A percentile compares a stretch with the other conserved stretches of the same genome.
Conservation (phyloP, 2,888 invertebrate genomes). For the Stenichneumon culpator region DNA sequence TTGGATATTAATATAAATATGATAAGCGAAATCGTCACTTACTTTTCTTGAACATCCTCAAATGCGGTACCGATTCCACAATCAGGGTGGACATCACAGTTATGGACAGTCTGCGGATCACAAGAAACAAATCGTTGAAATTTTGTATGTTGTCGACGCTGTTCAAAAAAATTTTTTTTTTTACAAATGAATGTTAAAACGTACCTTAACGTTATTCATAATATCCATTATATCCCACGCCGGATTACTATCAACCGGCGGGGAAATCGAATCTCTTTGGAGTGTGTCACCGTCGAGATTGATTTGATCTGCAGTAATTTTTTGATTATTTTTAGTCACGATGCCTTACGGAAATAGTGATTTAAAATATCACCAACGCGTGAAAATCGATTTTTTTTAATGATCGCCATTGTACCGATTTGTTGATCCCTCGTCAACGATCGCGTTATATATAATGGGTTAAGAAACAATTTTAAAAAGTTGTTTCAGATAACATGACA, state of each 20-base stretch:
- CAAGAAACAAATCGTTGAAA: conserved; percentile 9
- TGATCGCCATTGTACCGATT: too few relatives aligned
- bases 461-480: too few relatives aligned
- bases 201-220: conserved; percentile 89
- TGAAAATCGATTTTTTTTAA: too few relatives aligned
- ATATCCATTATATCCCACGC: conserved; percentile 92
- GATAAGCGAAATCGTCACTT: conserved; percentile 73
- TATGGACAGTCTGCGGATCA: conserved; percentile 84
- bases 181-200: conserved; percentile 4
- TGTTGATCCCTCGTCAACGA: too few relatives aligned
- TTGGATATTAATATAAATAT: neutral
- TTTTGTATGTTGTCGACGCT: neutral
- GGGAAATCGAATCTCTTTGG: conserved; percentile 80
- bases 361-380: too few relatives aligned
- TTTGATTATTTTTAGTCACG: neutral
- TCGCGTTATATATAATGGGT: too few relatives aligned
- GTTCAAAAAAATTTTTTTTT: too few relatives aligned
- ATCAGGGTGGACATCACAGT: conserved; percentile 87
- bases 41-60: conserved; percentile 85
- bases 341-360: neutral
- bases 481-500: too few relatives aligned
- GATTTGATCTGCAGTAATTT: conserved; percentile 79
- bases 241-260: conserved; percentile 84
- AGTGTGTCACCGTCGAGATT: conserved; percentile 82
- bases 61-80: conserved; percentile 87